These are phyloP conservation scores for Octodonta nipae DNA, from an alignment of 2,888 invertebrate genomes.

Conservation along the genomic window DNA sequence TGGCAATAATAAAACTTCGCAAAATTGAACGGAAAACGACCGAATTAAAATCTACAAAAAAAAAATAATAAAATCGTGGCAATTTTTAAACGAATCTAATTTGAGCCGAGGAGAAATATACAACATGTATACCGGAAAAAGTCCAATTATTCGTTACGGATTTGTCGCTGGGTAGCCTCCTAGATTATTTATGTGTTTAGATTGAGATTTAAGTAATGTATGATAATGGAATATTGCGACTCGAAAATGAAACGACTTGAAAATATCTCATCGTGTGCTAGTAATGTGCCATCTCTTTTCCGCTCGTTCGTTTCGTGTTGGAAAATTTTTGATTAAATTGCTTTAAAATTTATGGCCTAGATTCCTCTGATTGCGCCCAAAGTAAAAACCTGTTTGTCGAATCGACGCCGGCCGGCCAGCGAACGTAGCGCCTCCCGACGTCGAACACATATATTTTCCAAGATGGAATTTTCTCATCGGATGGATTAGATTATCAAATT, in stretches of 20 bases:
- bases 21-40: too few species aligned
- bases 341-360: constrained; percentile 27
- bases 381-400: constrained; percentile 1
- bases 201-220: constrained; percentile 32
- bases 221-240: constrained; percentile 30
- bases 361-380: constrained; percentile 21
- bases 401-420: too few species aligned
- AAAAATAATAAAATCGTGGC: constrained; percentile 6
- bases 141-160: constrained; percentile 27
- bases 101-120: constrained; percentile 10
- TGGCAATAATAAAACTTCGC: too few species aligned
- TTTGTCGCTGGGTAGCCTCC: constrained; percentile 22
- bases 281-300: too few species aligned
- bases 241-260: constrained; percentile 26
- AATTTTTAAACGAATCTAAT: constrained; percentile 14
- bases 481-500: too few species aligned
- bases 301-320: too few species aligned
- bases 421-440: too few species aligned
- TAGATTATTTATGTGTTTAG: constrained; percentile 32
- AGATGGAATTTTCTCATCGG: too few species aligned
- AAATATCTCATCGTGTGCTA: constrained; percentile 22
- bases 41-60: too few species aligned
- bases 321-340: constrained; percentile 31
- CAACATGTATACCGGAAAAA: constrained; percentile 16
- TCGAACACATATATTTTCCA: too few species aligned